Percentiles rank a stretch among this genome's conserved stretches.
Conservation (phyloP, 2,797 vertebrate species). For the Hippocampus kuda region DNA sequence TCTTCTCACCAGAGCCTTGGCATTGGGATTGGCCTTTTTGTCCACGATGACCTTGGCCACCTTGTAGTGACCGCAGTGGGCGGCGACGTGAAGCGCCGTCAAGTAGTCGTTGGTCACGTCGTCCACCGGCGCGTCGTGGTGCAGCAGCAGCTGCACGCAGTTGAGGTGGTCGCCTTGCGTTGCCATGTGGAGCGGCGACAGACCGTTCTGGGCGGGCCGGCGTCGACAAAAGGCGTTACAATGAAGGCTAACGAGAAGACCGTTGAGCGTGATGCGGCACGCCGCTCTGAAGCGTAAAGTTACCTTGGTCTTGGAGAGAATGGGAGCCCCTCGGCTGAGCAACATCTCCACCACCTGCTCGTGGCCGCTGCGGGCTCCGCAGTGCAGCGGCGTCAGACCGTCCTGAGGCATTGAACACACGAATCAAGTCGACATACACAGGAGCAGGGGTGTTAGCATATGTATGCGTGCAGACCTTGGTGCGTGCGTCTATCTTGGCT, state of each 20-base stretch:
- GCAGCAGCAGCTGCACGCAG: conserved; percentile 92
- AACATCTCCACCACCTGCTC: conserved; percentile 96
- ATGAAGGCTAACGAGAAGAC: not conserved
- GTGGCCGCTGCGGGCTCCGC: conserved; percentile 88
- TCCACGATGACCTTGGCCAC: conserved; percentile 96
- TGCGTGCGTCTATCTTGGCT: conserved; percentile 90
- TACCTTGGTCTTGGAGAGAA: conserved; percentile 97
- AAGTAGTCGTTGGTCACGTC: conserved; percentile 96
- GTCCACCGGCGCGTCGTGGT: conserved; percentile 90
- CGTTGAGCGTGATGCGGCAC: too few relatives aligned
- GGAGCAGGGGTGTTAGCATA: not conserved
- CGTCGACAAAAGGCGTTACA: not conserved
- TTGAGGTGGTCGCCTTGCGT: conserved; percentile 96
- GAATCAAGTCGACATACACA: not conserved
- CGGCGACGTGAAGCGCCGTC: conserved; percentile 91
- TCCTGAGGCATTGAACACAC: conserved; percentile 64
- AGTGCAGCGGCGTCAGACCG: conserved; percentile 90
- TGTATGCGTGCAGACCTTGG: conserved; percentile 72
- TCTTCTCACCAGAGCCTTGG: conserved; percentile 88
- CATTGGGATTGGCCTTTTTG: conserved; percentile 95
- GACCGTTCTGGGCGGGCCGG: conserved; percentile 73
- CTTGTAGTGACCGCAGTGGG: conserved; percentile 97
- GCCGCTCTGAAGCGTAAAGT: not conserved
- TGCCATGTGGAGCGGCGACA: conserved; percentile 95
- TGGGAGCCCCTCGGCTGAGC: conserved; percentile 86